Conservation (phyloP, 2,888 invertebrate species). For the Drosophila setosimentum region DNA sequence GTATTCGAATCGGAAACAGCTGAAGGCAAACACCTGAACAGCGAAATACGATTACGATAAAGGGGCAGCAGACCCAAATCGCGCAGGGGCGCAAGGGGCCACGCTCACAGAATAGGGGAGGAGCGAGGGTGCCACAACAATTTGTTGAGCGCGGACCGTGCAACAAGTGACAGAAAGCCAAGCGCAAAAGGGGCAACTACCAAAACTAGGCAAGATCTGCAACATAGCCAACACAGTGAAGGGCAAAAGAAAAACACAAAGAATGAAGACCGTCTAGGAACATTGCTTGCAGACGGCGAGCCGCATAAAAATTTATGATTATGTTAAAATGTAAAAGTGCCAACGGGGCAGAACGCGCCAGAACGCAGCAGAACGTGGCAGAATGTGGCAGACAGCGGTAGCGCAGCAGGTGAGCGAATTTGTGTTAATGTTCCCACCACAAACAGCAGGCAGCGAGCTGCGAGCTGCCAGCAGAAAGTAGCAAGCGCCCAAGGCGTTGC, state of each 20-base stretch:
- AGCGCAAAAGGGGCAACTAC: conserved; percentile 58
- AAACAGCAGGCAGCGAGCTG: conserved; percentile 27
- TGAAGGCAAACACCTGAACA: conserved; percentile 76
- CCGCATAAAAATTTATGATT: conserved; percentile 81
- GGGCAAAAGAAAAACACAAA: not conserved
- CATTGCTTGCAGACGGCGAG: conserved; percentile 73
- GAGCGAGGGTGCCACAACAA: conserved; percentile 46
- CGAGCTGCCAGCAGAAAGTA: conserved; percentile 2
- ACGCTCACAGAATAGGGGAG: not conserved
- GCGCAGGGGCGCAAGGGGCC: not conserved
- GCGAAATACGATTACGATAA: conserved; percentile 72
- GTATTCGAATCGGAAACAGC: conserved; percentile 78
- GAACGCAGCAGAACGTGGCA: conserved; percentile 4
- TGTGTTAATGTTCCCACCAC: conserved; percentile 70
- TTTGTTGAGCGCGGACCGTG: conserved; percentile 65
- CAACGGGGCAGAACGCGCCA: conserved; percentile 41
- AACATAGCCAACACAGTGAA: not conserved
- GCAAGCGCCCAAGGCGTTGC: conserved; percentile 28
- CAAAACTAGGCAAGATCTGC: conserved; percentile 60
- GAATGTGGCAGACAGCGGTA: conserved; percentile 15
- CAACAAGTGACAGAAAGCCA: conserved; percentile 61
- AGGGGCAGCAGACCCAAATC: conserved; percentile 41
- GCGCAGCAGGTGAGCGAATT: conserved; percentile 75
- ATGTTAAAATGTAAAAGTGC: conserved; percentile 80
- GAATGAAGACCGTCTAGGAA: conserved; percentile 15